phyloP scores from a whole-genome alignment of 2,797 vertebrate genomes.

The Danio kyathit region DNA sequence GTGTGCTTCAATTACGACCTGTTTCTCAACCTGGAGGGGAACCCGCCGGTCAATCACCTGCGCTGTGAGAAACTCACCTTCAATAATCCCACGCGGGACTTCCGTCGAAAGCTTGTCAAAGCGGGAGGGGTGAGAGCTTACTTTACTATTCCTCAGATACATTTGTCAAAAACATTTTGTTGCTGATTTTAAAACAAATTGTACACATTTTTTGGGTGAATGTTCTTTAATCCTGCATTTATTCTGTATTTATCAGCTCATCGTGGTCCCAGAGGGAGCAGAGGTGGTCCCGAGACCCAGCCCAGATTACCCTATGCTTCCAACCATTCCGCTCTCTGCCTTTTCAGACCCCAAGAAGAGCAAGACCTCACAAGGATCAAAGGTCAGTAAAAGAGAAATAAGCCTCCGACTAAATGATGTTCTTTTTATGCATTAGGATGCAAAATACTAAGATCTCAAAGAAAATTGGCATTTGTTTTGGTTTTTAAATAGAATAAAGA shows the following conservation, averaged over 20 bases:
- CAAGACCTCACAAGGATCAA: constrained; percentile 94
- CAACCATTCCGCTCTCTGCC: constrained; percentile 97
- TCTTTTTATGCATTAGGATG: background rate
- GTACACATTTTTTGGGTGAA: background rate
- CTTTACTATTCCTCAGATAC: background rate
- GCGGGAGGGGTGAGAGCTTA: constrained; percentile 93
- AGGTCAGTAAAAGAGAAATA: constrained; percentile 79
- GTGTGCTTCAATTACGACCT: constrained; percentile 98
- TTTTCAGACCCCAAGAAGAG: constrained; percentile 99
- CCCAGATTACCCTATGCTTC: constrained; percentile 97
- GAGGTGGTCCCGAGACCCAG: constrained; percentile 94
- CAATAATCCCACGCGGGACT: constrained; percentile 98
- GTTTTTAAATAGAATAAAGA: background rate
- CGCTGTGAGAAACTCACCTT: constrained; percentile 99
- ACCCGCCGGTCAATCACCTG: constrained; percentile 97
- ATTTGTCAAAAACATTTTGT: background rate
- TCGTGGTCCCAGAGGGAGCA: constrained; percentile 98
- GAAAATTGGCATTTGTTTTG: background rate
- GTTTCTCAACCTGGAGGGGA: constrained; percentile 97
- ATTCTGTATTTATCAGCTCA: constrained; percentile 79
- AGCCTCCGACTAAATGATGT: background rate
- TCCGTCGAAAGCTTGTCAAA: constrained; percentile 94
- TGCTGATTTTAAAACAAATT: no score
- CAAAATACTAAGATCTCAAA: background rate
- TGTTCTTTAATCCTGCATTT: constrained; percentile 2